These are phyloP conservation scores for Trissoscelio sp. DNA, from an alignment of 2,888 invertebrate genomes.

Conservation along the genomic window DNA sequence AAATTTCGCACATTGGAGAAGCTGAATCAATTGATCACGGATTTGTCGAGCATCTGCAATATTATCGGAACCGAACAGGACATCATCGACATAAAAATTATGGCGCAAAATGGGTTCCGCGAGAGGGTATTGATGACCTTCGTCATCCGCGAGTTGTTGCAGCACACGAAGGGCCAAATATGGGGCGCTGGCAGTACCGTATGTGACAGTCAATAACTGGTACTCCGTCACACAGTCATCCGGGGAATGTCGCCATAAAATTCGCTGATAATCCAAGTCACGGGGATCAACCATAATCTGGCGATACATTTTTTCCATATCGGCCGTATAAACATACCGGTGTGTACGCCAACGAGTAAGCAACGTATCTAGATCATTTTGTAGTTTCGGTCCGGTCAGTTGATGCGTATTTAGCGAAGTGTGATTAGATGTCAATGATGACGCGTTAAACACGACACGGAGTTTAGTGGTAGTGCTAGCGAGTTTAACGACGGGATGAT, in stretches of 20 bases:
- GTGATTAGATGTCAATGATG: neutral
- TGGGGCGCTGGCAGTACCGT: no score
- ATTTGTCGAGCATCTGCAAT: neutral
- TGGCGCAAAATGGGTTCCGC: neutral
- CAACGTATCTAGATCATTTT: neutral
- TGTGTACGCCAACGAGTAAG: neutral
- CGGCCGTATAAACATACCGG: neutral
- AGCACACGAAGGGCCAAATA: neutral
- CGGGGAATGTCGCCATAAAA: no score
- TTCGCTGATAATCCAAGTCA: no score
- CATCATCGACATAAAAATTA: neutral
- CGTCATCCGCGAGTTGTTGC: neutral
- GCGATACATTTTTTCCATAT: conserved; percentile 2
- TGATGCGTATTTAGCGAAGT: neutral
- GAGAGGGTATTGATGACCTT: neutral
- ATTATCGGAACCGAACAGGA: neutral
- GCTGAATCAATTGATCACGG: neutral
- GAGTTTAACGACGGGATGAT: neutral
- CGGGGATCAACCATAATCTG: no score
- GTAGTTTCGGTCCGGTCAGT: neutral
- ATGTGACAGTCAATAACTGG: neutral
- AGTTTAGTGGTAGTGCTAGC: neutral
- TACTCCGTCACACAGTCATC: neutral
- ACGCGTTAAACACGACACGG: neutral
- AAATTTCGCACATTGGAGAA: neutral